phyloP scores from a whole-genome alignment of 2,113 vertebrate species.

The Chlorocebus sabaeus region DNA sequence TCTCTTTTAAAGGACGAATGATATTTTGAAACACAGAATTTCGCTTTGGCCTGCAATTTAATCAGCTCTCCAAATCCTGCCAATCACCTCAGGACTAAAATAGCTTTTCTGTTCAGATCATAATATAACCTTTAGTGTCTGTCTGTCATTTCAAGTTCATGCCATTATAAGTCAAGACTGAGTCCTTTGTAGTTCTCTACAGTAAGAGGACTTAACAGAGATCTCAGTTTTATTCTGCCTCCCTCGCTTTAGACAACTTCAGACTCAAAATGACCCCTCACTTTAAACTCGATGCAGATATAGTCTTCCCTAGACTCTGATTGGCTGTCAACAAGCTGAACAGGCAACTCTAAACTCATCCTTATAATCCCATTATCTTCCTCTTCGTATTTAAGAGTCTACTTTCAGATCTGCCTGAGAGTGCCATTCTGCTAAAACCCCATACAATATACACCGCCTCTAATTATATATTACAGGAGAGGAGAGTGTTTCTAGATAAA shows the following conservation, averaged over 20 bases:
- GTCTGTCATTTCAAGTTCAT: slow-evolving; percentile 56
- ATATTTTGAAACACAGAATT: slow-evolving; percentile 36
- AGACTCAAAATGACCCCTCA: not conserved
- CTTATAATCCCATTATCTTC: not conserved
- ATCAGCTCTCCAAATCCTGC: slow-evolving; percentile 48
- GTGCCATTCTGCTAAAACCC: not conserved
- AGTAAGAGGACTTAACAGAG: not conserved
- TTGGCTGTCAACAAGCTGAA: not conserved
- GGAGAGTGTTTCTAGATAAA: not conserved
- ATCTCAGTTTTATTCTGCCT: not conserved
- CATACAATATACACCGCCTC: not conserved
- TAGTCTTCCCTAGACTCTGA: not conserved
- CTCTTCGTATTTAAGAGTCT: not conserved
- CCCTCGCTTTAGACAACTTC: not conserved
- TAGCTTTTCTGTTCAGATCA: not conserved
- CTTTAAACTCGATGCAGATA: not conserved
- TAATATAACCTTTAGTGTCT: slow-evolving; percentile 21
- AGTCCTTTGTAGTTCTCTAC: slow-evolving; percentile 9
- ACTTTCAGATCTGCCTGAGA: not conserved
- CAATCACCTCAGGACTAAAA: slow-evolving; percentile 44
- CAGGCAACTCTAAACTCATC: not conserved
- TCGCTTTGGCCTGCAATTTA: slow-evolving; percentile 31
- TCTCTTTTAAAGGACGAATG: slow-evolving; percentile 34
- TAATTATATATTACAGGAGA: not conserved
- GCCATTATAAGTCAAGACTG: not conserved